Evolutionary conservation across 2,888 invertebrate species (phyloP), one percentile per base, ranked within the genome.

Genomic region (Metopia argyrocephala): DNA sequence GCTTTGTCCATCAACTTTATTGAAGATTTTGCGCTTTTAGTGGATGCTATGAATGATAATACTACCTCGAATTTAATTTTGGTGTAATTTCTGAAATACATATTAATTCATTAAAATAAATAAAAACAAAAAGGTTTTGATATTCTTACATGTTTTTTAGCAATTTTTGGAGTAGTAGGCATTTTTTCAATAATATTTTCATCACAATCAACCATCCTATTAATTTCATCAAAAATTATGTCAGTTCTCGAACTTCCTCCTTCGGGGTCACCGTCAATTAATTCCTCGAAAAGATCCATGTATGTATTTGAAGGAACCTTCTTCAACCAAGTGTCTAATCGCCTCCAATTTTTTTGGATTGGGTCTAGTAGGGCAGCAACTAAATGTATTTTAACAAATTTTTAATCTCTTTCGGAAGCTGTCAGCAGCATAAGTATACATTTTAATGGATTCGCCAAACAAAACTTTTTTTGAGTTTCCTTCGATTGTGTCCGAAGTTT

Each of bases 311-410:
- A 2, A 5, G 57, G 27, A n/a, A 70, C 20, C 15, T 68, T 57
- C 25, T 56, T 45, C 18, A 56, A 1, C 69, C 46, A 56, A 5
- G 56, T 69, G 7, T 57, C 48, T 12, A 69, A 15, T 48, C 48
- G 21, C 3, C 6, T 18, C 57, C 57, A 68, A 12, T 38, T 69
- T 69, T 54, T 69, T 57, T 69, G 48, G 2, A 69, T 21, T 5
- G 69, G 57, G 18, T 68, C 68, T 3, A 68, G 12, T 1, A 68
- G 15, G 1, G 68, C 46, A 23, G 59, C 59, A 4, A 70, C 50
- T 2, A 70, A 4, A 45, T 70, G 69, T 2, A 70, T 28, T 59
- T 70, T 59, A 5, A 12, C n/a, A n/a, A 9, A 5, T 61, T 70
- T 48, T 61, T 31, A 15, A 70, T 28, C 46, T 57, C 5, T 3